A percentile compares a stretch with the other conserved stretches of the same genome.
Conservation (phyloP, 2,888 invertebrate species). For the Heliothis peltigera region DNA sequence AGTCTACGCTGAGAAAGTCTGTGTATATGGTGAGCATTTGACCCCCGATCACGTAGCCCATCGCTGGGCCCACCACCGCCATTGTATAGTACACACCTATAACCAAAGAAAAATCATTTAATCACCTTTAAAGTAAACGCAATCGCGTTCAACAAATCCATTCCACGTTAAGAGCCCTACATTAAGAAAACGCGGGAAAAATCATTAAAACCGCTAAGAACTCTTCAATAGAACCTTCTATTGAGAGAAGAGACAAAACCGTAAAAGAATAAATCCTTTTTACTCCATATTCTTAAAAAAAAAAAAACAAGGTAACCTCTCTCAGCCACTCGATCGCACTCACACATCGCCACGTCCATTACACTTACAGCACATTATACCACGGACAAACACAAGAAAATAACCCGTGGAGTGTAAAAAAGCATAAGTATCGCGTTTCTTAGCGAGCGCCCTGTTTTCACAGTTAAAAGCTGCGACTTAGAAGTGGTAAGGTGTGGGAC, state of each 20-base stretch:
- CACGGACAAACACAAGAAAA: constrained; percentile 59
- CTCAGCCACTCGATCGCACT: constrained; percentile 28
- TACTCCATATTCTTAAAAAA: constrained; percentile 13
- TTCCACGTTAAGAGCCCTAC: background rate
- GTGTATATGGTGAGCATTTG: constrained; percentile 94
- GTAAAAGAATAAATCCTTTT: constrained; percentile 8
- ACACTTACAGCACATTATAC: constrained; percentile 41
- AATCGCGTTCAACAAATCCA: background rate
- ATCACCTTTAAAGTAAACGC: no score
- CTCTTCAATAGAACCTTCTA: constrained; percentile 4
- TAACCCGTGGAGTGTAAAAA: constrained; percentile 61
- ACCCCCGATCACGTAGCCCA: constrained; percentile 96
- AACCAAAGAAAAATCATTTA: constrained; percentile 55
- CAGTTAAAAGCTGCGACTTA: constrained; percentile 84
- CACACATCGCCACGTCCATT: constrained; percentile 43
- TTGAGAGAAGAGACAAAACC: constrained; percentile 14
- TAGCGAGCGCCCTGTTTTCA: constrained; percentile 78
- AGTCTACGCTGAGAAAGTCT: constrained; percentile 92
- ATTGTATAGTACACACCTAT: constrained; percentile 95
- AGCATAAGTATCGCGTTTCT: constrained; percentile 74
- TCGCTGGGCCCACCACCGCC: constrained; percentile 94
- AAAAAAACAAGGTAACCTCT: constrained; percentile 28
- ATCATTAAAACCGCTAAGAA: background rate
- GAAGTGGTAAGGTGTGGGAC: constrained; percentile 52
- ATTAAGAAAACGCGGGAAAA: background rate